Base-by-base conservation (phyloP, 2,113 vertebrate species). In the Lutjanus erythropterus region DNA sequence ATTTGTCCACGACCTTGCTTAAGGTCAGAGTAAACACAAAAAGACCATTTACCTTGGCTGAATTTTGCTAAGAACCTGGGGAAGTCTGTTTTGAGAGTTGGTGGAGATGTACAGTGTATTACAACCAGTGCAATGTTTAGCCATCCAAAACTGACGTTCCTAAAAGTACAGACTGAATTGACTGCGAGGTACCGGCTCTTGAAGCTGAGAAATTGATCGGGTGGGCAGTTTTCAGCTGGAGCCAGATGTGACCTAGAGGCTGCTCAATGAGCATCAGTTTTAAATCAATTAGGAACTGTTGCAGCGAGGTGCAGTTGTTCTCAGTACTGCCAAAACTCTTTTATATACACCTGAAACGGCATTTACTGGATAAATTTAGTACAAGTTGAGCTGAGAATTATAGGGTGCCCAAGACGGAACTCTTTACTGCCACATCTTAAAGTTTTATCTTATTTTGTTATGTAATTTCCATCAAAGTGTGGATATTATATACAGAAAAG, bases 211-310 rank as follows among this genome's bases (percentile, higher is more conserved):
- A 68, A 85, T 18, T 76, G 72, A 84, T 81, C 14, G 5, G 21
- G 49, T 25, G 18, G 60, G 83, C 55, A 56, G 52, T 71, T 84
- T 73, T 55, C 75, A 78, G 83, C 53, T 33, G 66, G 49, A 74
- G 66, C 66, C 81, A 85, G 70, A 71, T 83, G 84, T 75, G 71
- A 65, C 64, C 65, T n/a, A 9, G 11, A 71, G 39, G 71, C 78
- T 74, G 49, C 31, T 42, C 25, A 84, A 78, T 41, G n/a, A 53
- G 42, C 62, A 66, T 70, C 58, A 12, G 67, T 70, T 81, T 74
- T 47, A 70, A 83, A 62, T 78, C 31, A 60, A 44, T 88, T 49
- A 75, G 35, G 53, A 71, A 11, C 14, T 39, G 15, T 47, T 16
- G 55, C 19, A 16, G 16, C 14, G 6, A 0, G 9, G 42, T 55